These are phyloP conservation scores for Himalopsyche kuldschensis DNA, from an alignment of 2,888 invertebrate genomes.

Conservation along the genomic window DNA sequence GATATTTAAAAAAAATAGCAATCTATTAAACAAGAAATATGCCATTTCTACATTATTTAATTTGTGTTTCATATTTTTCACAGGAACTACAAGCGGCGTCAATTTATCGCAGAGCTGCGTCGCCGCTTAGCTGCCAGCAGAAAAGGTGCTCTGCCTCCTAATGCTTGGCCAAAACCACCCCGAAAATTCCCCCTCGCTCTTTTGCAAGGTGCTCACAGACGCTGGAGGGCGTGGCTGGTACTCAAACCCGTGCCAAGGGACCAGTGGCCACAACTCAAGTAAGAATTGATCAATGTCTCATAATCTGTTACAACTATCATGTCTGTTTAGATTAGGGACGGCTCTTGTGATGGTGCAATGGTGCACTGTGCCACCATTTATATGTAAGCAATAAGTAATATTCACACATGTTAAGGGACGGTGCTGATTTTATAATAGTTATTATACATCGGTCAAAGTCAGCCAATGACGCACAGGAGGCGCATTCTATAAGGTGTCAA, in stretches of 20 bases:
- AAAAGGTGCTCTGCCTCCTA: constrained; percentile 43
- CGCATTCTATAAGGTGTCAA: no score
- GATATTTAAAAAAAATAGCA: no score
- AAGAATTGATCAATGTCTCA: background rate
- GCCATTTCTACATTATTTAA: constrained; percentile 40
- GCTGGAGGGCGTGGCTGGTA: constrained; percentile 88
- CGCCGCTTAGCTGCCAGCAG: constrained; percentile 44
- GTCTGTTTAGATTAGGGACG: no score
- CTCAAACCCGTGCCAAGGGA: constrained; percentile 76
- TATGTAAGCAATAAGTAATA: no score
- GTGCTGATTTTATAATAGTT: no score
- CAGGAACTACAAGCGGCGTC: constrained; percentile 54
- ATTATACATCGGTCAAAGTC: no score
- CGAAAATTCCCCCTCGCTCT: constrained; percentile 66
- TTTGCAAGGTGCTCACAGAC: constrained; percentile 64
- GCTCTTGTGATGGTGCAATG: no score
- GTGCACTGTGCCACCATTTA: no score
- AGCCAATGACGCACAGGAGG: no score
- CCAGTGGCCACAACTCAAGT: constrained; percentile 82
- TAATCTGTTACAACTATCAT: no score
- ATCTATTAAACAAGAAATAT: background rate
- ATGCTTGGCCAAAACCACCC: constrained; percentile 81
- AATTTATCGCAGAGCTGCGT: constrained; percentile 50
- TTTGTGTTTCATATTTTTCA: constrained; percentile 41
- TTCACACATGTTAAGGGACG: no score